A percentile compares a stretch with the other conserved stretches of the same genome.
Conservation (phyloP, 2,888 invertebrate genomes). For the Crocallis elinguaria region DNA sequence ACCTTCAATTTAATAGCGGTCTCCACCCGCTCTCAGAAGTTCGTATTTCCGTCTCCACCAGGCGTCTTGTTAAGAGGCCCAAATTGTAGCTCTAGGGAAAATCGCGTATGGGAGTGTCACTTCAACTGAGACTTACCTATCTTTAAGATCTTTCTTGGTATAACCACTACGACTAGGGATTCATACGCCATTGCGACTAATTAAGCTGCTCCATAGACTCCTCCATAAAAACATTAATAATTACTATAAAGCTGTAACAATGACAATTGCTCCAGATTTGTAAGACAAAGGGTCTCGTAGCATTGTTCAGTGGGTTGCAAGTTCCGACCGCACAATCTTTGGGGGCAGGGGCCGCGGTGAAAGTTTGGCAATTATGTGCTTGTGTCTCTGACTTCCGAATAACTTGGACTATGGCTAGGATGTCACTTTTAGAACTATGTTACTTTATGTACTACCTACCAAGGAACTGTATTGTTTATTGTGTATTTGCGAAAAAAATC, state of each 20-base stretch:
- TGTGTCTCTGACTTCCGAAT: constrained; percentile 26
- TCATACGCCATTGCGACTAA: constrained; percentile 6
- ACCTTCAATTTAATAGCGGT: no score
- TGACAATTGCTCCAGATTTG: constrained; percentile 30
- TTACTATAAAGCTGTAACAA: constrained; percentile 20
- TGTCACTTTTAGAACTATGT: constrained; percentile 34
- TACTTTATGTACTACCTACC: not conserved
- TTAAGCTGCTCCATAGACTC: constrained; percentile 7
- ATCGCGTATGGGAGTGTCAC: no score
- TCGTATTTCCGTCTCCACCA: no score
- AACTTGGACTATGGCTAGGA: constrained; percentile 33
- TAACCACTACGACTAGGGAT: no score
- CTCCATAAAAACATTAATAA: constrained; percentile 20
- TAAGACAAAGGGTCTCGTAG: constrained; percentile 27
- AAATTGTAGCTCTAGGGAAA: no score
- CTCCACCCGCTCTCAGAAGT: no score
- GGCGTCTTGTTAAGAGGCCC: no score
- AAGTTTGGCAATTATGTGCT: constrained; percentile 49
- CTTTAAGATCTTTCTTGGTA: no score
- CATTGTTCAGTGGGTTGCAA: constrained; percentile 29
- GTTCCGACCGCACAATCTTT: constrained; percentile 30
- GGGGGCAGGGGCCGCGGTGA: constrained; percentile 4
- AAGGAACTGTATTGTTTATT: not conserved
- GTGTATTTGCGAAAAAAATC: not conserved
- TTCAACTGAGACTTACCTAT: no score